Evolutionary conservation across 2,888 invertebrate genomes (phyloP), one percentile per base, ranked within the genome.

Genomic region (Dastarcus helophoroides): DNA sequence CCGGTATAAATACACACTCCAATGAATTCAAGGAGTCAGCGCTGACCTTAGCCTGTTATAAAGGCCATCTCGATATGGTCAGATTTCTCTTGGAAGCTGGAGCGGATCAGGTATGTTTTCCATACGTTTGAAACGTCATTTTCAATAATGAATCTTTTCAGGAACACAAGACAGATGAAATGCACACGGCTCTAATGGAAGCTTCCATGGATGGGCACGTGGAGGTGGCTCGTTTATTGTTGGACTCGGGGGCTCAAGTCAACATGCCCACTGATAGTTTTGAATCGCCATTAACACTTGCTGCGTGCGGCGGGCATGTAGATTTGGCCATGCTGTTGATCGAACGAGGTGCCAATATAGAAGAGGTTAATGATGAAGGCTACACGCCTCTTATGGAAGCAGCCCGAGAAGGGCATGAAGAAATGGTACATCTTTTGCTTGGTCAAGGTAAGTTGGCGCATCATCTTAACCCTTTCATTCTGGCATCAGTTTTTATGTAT

Each of bases 201-300:
- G 97, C 97, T 30, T 93, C 94, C 37, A 98, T 98, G 97, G 97
- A 98, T 62, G 97, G 98, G 0, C 97, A 98, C 58, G 91, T 95
- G 1, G 95, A 97, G 64, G 97, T 98, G 26, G 95, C 95, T 5
- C 69, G 90, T 46, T 69, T 97, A 40, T 69, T 98, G 41, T 67
- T 98, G 10, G 94, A 97, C 65, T 91, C 90, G 13, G 97, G 97
- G 39, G 97, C 97, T 30, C 95, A 95, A 71, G 90, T 93, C 33
- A 98, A 98, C 66, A 94, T 98, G 93, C 95, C 97, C 32, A 91
- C 94, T 28, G 97, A 97, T 64, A 94, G 95, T 61, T 97, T 97
- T 66, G 98, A 98, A 67, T 97, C 95, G 4, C 98, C 98, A 12
- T 69, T 98, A 44, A 98, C 97, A 15, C 67, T 98, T 46, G 98